Evolutionary conservation across 1,140 invertebrate species (phyloP), one percentile per base, ranked within the genome.

Genomic region (Bombus consobrinus): DNA sequence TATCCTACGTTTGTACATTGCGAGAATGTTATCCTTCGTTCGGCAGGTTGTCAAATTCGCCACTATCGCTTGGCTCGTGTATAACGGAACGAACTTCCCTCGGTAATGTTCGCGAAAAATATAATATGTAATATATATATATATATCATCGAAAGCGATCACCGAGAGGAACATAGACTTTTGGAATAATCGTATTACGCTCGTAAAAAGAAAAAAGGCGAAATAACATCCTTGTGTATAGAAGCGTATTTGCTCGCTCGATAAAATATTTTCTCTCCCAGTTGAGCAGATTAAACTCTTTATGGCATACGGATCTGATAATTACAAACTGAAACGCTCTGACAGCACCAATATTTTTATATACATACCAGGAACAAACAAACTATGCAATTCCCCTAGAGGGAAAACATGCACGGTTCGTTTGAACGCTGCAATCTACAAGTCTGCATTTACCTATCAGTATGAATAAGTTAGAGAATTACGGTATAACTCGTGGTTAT

Each of bases 1-100:
- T 83, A 83, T 5, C 10, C 68, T 87, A 83, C 59, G 28, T 85
- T 85, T 81, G 69, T 85, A 85, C 83, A 85, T 81, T 32, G 34
- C 74, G 18, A 41, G 57, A 85, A 80, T 47, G 13, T 68, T 69
- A 43, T 22, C 9, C 37, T 73, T 81, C 41, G 41, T 73, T 85
- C 59, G 25, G 22, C 12, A 13, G 41, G 28, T 81, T 72, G 28
- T 28, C 47, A 53, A 57, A 37, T 39, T 71, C 25, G 25, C 68
- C 41, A 47, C 3, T 62, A 41, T 39, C 22, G 9, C 4, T 68
- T 68, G n/a, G 34, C 37, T 77, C 39, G 1, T 10, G 37, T 22
- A 18, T 18, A 71, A 79, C 43, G 10, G 25, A 83, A 78, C 34
- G 34, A 81, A 72, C 18, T 32, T 71, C 28, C 12, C n/a, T 71